phyloP scores from a whole-genome alignment of 2,797 vertebrate species.

The Meriones psammophilus region DNA sequence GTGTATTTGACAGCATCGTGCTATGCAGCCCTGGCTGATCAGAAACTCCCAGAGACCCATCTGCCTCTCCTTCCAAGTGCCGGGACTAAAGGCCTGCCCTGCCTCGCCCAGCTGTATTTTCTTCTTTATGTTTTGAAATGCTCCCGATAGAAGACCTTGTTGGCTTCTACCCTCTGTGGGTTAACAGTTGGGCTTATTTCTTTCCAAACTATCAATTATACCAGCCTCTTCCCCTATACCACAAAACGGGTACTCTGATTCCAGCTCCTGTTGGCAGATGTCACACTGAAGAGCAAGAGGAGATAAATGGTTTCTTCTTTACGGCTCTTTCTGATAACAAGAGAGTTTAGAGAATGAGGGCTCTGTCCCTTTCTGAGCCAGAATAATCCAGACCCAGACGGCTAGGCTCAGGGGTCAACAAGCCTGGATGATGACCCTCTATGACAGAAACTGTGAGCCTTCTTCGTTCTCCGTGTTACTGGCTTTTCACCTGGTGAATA shows the following conservation, averaged over 20 bases:
- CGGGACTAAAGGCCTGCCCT: background rate
- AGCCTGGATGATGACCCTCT: background rate
- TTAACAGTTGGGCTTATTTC: background rate
- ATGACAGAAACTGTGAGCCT: accelerated
- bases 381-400: background rate
- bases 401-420: background rate
- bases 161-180: background rate
- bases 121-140: background rate
- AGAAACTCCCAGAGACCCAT: too few relatives aligned
- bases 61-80: background rate
- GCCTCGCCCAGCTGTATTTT: background rate
- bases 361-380: background rate
- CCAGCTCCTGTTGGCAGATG: background rate
- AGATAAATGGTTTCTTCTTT: background rate
- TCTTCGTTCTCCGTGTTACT: background rate
- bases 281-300: accelerated
- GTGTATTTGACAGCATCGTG: background rate
- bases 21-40: background rate
- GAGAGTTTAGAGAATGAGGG: background rate
- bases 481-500: background rate
- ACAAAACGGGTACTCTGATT: background rate
- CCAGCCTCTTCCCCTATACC: background rate
- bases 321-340: background rate
- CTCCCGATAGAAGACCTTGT: background rate
- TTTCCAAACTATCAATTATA: accelerated